These are phyloP conservation scores for Nomada lathburiana DNA, from an alignment of 2,888 invertebrate genomes.

Conservation along the genomic window DNA sequence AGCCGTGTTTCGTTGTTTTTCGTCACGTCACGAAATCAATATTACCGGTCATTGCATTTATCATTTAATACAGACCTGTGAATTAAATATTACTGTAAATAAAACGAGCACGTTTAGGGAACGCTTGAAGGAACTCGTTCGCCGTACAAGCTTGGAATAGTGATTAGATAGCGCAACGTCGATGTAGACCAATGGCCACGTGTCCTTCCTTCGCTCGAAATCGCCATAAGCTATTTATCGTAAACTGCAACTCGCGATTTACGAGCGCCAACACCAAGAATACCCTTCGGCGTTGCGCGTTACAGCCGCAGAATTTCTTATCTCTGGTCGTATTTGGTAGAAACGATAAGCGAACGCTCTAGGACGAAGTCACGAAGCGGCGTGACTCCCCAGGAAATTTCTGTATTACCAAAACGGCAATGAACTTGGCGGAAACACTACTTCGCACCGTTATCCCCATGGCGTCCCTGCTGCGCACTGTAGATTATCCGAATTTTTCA, in stretches of 20 bases:
- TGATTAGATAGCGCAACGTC: background rate
- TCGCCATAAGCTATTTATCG: slow-evolving; percentile 41
- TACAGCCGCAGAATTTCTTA: slow-evolving; percentile 41
- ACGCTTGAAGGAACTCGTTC: no score
- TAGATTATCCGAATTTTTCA: background rate
- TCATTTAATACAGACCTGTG: no score
- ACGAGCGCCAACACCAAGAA: slow-evolving; percentile 22
- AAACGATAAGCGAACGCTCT: background rate
- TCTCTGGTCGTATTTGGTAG: slow-evolving; percentile 5
- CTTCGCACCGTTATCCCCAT: no score
- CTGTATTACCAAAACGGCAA: slow-evolving; percentile 5
- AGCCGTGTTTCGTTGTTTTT: no score
- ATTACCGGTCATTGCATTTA: no score
- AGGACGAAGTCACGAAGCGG: slow-evolving; percentile 13
- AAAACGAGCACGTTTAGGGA: no score
- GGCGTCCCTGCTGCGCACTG: no score
- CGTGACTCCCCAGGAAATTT: background rate
- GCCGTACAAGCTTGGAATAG: background rate
- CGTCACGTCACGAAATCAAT: no score
- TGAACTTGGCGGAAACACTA: background rate
- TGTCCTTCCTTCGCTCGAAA: background rate
- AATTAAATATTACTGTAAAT: no score
- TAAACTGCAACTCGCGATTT: slow-evolving; percentile 32
- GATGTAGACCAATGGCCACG: background rate
- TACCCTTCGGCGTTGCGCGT: background rate